Base-by-base conservation (phyloP, 1,140 invertebrate species). In the Diabrotica virgifera region DNA sequence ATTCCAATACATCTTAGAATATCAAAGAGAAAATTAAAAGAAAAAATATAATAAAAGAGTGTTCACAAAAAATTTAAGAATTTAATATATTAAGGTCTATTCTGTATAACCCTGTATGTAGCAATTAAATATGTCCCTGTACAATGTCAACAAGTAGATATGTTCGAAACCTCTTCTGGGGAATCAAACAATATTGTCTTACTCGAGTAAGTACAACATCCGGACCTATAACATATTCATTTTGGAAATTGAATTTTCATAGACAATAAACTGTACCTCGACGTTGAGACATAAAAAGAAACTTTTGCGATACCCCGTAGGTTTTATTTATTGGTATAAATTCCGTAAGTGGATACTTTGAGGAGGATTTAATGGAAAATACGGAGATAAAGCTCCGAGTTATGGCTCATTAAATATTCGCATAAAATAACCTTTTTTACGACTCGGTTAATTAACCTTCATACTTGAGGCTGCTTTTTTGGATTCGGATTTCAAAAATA, bases 371-470 rank as follows among this genome's bases (percentile, higher is more conserved):
- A 62, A 62, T 62, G 60, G 60, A 62, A 54, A 54, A 62, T 50
- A 52, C 37, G 52, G 37, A 62, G 60, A 62, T 62, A 62, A 62
- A 62, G 60, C 52, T 62, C 24, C 51, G 52, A 62, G 60, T 62
- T 62, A 62, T 53, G 51, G 35, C 51, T 62, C 60, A 62, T 62
- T 62, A 62, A 62, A 62, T 62, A 62, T 62, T 62, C 60, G 35
- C 60, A 62, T 55, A 62, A 62, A 62, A 37, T 52, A 54, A 54
- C 60, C 14, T 62, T 62, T 62, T 62, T 62, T 62, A 62, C 52
- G 51, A 12, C 60, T 54, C 54, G n/a, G 12, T 54, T 62, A 62
- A 62, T 62, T 62, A 62, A 62, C 60, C 60, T 62, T 53, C 60
- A 50, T 62, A 54, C 60, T 62, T 62, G 52, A 62, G 38, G 52